These are phyloP conservation scores for Drosophila quadrilineata DNA, from an alignment of 1,140 invertebrate genomes.

Conservation along the genomic window DNA sequence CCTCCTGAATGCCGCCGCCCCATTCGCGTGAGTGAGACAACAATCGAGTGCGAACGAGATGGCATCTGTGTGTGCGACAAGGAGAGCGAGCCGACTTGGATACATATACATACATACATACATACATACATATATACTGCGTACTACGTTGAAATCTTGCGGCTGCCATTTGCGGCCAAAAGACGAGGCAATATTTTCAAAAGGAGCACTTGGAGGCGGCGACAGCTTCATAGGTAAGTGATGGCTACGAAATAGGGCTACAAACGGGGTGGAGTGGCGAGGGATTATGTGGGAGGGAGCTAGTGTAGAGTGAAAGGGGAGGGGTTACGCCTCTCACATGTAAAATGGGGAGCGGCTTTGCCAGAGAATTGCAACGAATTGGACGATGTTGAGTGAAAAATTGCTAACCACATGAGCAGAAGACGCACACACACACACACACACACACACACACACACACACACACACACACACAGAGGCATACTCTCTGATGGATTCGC, in stretches of 20 bases:
- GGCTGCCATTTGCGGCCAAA: slow-evolving; percentile 80
- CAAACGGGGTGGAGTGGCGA: too few relatives aligned
- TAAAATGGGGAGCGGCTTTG: background rate
- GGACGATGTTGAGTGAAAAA: slow-evolving; percentile 43
- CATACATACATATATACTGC: slow-evolving; percentile 16
- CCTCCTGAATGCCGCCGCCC: slow-evolving; percentile 50
- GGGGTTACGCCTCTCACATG: too few relatives aligned
- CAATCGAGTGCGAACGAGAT: background rate
- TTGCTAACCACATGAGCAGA: slow-evolving; percentile 42
- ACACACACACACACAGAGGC: background rate
- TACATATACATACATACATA: too few relatives aligned
- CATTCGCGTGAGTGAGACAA: slow-evolving; percentile 12
- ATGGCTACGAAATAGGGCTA: too few relatives aligned
- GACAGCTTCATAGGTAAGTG: too few relatives aligned
- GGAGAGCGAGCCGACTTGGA: slow-evolving; percentile 13
- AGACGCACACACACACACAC: slow-evolving; percentile 23
- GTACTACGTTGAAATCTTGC: slow-evolving; percentile 64
- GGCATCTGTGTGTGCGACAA: background rate
- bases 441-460: slow-evolving; percentile 20
- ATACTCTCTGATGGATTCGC: slow-evolving; percentile 35
- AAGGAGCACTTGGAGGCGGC: slow-evolving; percentile 7
- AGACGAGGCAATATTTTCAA: slow-evolving; percentile 56
- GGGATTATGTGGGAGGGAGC: too few relatives aligned
- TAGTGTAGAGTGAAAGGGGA: too few relatives aligned
- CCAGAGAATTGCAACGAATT: background rate